These are phyloP conservation scores for Muntiacus reevesi DNA, from an alignment of 2,113 vertebrate genomes.

Conservation along the genomic window DNA sequence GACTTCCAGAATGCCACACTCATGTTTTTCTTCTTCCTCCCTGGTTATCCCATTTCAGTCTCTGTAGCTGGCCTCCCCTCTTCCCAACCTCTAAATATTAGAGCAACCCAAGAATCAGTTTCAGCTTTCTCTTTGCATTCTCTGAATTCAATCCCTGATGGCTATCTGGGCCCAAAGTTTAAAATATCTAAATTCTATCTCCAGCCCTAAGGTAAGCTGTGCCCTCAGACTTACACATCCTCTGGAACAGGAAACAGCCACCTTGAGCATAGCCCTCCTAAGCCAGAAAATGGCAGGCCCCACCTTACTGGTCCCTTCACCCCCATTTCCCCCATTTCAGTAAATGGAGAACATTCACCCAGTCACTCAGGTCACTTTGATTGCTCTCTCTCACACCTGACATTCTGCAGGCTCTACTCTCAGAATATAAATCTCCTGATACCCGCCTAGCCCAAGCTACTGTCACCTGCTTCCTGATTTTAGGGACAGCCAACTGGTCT, in stretches of 20 bases:
- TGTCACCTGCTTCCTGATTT: background rate
- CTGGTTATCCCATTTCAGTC: background rate
- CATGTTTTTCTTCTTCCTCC: background rate
- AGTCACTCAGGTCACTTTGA: background rate
- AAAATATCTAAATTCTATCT: background rate
- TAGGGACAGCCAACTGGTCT: background rate
- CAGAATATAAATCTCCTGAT: background rate
- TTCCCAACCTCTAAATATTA: background rate
- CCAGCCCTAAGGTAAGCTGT: background rate
- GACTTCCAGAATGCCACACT: background rate
- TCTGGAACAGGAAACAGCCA: background rate
- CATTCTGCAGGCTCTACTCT: background rate
- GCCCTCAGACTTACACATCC: background rate
- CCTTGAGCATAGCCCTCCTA: background rate
- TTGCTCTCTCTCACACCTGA: background rate
- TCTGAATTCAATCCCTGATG: background rate
- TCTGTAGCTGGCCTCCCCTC: background rate
- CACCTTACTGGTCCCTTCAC: background rate
- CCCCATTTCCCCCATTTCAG: background rate
- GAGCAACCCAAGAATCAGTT: background rate
- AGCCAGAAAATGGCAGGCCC: background rate
- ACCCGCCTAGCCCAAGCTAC: background rate
- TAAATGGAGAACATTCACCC: background rate
- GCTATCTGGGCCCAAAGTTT: background rate
- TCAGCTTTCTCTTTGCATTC: background rate